Evolutionary conservation across 2,797 vertebrate genomes (phyloP).

Genomic region (Podarcis lilfordi): DNA sequence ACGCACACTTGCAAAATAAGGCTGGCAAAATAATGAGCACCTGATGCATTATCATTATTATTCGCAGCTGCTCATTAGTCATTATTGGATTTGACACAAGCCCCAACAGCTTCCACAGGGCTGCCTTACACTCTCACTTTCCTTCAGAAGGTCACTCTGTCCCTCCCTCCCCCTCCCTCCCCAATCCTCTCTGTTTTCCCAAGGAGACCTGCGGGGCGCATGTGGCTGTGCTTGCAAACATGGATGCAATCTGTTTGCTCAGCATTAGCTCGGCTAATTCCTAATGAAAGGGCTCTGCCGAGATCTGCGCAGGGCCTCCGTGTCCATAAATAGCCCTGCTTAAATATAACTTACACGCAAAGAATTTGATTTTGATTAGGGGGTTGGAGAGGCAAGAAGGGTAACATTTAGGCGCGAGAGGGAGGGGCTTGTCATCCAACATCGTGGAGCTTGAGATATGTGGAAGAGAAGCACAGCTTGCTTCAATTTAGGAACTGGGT

Average conservation of each 20-base stretch:
- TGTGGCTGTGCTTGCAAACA: slow-evolving; percentile 56
- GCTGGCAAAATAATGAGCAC: slow-evolving; percentile 40
- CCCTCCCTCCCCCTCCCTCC: not conserved
- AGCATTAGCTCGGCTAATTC: slow-evolving; percentile 58
- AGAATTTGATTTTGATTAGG: slow-evolving; percentile 67
- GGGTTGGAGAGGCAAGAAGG: slow-evolving; percentile 55
- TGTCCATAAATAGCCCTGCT: slow-evolving; percentile 66
- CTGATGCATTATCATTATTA: slow-evolving; percentile 33
- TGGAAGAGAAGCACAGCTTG: slow-evolving; percentile 52
- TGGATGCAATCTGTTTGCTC: slow-evolving; percentile 65
- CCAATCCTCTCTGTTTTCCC: slow-evolving; percentile 44
- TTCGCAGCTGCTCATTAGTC: slow-evolving; percentile 46
- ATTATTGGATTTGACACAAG: slow-evolving; percentile 43
- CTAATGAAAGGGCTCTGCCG: slow-evolving; percentile 66
- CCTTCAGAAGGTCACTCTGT: slow-evolving; percentile 43
- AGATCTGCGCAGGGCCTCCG: slow-evolving; percentile 53
- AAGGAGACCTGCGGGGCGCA: slow-evolving; percentile 46
- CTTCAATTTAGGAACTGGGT: slow-evolving; percentile 51
- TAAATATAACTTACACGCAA: slow-evolving; percentile 69
- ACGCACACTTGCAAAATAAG: not conserved
- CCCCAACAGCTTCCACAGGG: not conserved
- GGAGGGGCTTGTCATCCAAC: slow-evolving; percentile 28
- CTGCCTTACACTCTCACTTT: slow-evolving; percentile 28
- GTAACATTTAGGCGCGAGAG: slow-evolving; percentile 36
- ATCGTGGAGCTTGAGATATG: slow-evolving; percentile 29